Base-by-base conservation (phyloP, 2,113 vertebrate species). In the Malurus melanocephalus region DNA sequence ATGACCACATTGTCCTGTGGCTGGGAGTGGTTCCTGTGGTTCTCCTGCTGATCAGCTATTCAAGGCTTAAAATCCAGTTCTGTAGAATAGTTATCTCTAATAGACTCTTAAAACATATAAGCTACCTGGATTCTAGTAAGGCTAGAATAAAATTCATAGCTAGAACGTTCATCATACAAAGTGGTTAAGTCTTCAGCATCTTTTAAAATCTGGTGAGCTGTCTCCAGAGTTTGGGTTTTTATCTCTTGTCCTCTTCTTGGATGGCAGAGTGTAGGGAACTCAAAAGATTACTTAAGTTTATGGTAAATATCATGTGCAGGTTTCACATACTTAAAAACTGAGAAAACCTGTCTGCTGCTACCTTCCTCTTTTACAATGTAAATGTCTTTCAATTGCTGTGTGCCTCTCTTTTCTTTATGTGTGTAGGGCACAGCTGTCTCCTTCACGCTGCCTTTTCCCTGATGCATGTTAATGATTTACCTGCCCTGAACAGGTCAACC, bases 381-480 rank as follows among this genome's bases (percentile, higher is more conserved):
- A 88, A 74, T 23, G 17, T 14, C 13, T 56, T 52, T 55, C n/a
- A n/a, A 43, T 61, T 76, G 16, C 55, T 40, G 6, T 24, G 16
- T 71, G n/a, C n/a, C 21, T 68, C 8, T 1, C 18, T 48, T 78
- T 83, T 26, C 64, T 74, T 35, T 72, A 45, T 80, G 61, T 24
- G 28, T 49, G 38, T 45, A 75, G 53, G 80, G 62, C 66, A 81
- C 69, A 90, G 84, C 69, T 57, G 20, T 48, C 45, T 84, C 84
- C 61, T 92, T 85, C 48, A 22, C 22, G 38, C 66, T 81, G 61
- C 87, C 53, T 68, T 93, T 92, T 43, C 23, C 53, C 49, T 53
- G 66, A 46, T 64, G 14, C 18, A 40, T 2, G 78, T 95, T 95
- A 95, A 95, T 95, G 16, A 94, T 95, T 94, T 90, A 95, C 95